Conservation (phyloP, 1,140 invertebrate species). For the Eulimnadia texana region DNA sequence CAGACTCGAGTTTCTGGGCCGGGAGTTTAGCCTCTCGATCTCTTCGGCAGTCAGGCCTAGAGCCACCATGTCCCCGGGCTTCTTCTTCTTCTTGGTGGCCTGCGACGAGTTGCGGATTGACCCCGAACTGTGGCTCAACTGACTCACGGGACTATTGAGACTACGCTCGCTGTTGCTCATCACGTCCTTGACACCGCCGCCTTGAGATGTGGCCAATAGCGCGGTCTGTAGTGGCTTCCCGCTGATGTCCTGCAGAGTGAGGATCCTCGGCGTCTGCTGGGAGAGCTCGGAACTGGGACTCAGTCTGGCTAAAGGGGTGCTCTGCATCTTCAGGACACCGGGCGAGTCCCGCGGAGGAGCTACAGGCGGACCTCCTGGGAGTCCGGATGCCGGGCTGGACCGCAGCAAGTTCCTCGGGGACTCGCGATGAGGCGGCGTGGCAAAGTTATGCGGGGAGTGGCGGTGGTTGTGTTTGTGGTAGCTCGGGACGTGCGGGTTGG, state of each 20-base stretch:
- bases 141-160: conserved; percentile 74
- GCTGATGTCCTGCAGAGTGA: conserved; percentile 83
- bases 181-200: conserved; percentile 27
- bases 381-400: conserved; percentile 21
- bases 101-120: conserved; percentile 33
- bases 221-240: conserved; percentile 80
- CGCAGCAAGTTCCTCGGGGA: conserved; percentile 26
- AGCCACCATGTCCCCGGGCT: conserved; percentile 24
- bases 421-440: conserved; percentile 45
- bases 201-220: conserved; percentile 56
- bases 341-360: conserved; percentile 22
- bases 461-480: conserved; percentile 28
- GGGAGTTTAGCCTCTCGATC: conserved; percentile 73
- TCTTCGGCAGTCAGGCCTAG: conserved; percentile 83
- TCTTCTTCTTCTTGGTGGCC: conserved; percentile 34
- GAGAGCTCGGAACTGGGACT: conserved; percentile 85
- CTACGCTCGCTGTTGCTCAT: conserved; percentile 73
- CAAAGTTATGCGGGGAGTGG: conserved; percentile 27
- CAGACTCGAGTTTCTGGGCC: conserved; percentile 65
- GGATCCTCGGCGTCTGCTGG: conserved; percentile 73
- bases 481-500: conserved; percentile 24
- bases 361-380: conserved; percentile 18
- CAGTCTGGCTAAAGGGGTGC: conserved; percentile 70
- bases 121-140: conserved; percentile 60
- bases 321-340: conserved; percentile 44